A percentile compares a stretch with the other conserved stretches of the same genome.
Evolutionary conservation across 2,113 vertebrate species (phyloP).

Genomic region (Aegithalos caudatus): DNA sequence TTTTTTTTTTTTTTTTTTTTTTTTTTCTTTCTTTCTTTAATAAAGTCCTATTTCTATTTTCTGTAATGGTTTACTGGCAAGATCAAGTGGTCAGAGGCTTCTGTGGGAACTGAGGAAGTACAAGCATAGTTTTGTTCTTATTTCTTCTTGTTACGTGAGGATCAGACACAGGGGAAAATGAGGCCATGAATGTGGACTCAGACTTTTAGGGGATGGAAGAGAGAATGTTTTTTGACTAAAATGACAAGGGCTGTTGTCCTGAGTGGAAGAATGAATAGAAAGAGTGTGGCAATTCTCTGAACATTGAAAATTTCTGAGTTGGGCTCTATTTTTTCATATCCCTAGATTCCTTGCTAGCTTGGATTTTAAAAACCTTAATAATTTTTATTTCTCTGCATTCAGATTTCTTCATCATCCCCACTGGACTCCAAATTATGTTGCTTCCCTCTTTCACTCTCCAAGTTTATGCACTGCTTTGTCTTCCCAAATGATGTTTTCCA

Average conservation of each 20-base stretch:
- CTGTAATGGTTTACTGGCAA: not conserved
- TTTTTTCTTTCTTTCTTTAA: not conserved
- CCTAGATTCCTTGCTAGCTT: not conserved
- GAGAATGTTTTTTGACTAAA: not conserved
- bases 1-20: not conserved
- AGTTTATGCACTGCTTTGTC: not conserved
- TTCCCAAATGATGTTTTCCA: conserved; percentile 14
- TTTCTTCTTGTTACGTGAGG: not conserved
- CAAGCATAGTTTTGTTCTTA: not conserved
- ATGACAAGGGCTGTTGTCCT: not conserved
- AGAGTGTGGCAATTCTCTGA: not conserved
- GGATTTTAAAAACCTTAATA: not conserved
- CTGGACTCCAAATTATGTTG: not conserved
- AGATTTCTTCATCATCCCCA: not conserved
- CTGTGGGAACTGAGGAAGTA: not conserved
- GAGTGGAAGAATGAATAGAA: not conserved
- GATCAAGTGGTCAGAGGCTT: not conserved
- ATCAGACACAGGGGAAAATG: not conserved
- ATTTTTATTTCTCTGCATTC: not conserved
- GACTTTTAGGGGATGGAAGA: not conserved
- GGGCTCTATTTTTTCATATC: not conserved
- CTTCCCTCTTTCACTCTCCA: not conserved
- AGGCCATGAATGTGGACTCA: not conserved
- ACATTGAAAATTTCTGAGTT: not conserved
- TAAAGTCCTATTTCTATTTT: not conserved